Percentiles rank a stretch among this genome's conserved stretches.
Evolutionary conservation across 2,797 vertebrate species (phyloP).

Genomic region (Scarus forsteni): DNA sequence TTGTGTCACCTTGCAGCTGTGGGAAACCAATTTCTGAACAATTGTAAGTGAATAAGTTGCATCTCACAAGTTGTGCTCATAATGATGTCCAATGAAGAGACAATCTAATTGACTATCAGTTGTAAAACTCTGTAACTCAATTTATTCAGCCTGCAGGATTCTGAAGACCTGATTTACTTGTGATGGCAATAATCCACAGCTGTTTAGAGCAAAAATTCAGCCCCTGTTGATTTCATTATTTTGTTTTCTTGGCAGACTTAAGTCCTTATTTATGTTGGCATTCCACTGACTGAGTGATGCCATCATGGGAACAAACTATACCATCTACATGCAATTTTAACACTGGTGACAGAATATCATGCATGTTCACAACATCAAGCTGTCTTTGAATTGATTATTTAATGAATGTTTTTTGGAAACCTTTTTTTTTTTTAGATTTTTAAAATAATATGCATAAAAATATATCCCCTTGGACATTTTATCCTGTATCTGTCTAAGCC

Average conservation of each 20-base stretch:
- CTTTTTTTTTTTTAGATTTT: slow-evolving; percentile 10
- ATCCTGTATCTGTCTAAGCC: not conserved
- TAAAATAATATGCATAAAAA: not conserved
- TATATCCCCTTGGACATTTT: not conserved
- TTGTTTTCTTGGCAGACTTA: slow-evolving; percentile 30
- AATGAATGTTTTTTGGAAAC: not conserved
- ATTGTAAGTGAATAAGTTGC: slow-evolving; percentile 12
- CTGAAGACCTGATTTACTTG: slow-evolving; percentile 34
- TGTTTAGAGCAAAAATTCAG: slow-evolving; percentile 24
- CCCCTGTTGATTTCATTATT: slow-evolving; percentile 8
- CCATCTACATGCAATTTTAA: slow-evolving; percentile 18
- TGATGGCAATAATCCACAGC: slow-evolving; percentile 24
- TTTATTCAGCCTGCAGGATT: slow-evolving; percentile 37
- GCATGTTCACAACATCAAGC: no score
- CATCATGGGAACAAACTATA: slow-evolving; percentile 29
- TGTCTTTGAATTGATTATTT: no score
- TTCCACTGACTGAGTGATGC: slow-evolving; percentile 12
- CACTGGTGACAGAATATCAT: no score
- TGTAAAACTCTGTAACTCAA: slow-evolving; percentile 11
- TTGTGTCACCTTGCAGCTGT: slow-evolving; percentile 19
- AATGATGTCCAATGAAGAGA: slow-evolving; percentile 1
- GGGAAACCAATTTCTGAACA: slow-evolving; percentile 6
- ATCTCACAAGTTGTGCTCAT: slow-evolving; percentile 14
- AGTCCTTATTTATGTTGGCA: slow-evolving; percentile 25
- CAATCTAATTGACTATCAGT: slow-evolving; percentile 12